Evolutionary conservation across 2,888 invertebrate genomes (phyloP), one percentile per base, ranked within the genome.

Genomic region (Pandemis corylana): DNA sequence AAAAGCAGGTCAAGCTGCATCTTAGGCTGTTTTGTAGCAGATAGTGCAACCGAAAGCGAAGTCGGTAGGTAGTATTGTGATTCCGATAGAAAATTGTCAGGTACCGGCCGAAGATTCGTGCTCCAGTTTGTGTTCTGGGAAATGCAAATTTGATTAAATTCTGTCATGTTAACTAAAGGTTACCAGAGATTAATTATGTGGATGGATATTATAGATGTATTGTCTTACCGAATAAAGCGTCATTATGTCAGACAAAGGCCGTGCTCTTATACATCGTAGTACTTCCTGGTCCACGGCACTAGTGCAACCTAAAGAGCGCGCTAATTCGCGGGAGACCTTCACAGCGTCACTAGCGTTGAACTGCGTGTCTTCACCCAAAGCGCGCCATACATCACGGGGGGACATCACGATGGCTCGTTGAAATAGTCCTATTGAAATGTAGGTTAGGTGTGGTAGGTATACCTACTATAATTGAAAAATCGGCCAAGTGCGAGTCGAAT

Each of bases 331-430:
- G 7, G 96, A 96, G 66, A 95, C 86, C 66, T 86, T 85, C 78
- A 92, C 93, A 12, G 93, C 87, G 80, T 93, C 89, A 62, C 83
- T 81, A 28, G 88, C 82, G 77, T 86, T 84, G 53, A 81, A 75
- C 28, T 76, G 74, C 65, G 67, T 80, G 74, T 81, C 82, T 76
- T 87, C 88, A 77, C 88, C 88, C 46, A 90, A 81, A 59, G 85
- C 85, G 81, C 84, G 90, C 93, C 89, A 93, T 77, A 91, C 87
- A 78, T 87, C 95, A 95, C 62, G 82, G 20, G 94, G 94, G 15
- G 97, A 97, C 96, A 97, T 97, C 36, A 97, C 87, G 76, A 97
- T 95, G 12, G 95, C 95, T 84, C 96, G 94, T 80, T 96, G 95
- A 84, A 97, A 97, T 75, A 96, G 88, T 71, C 95, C 95, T 95